Evolutionary conservation across 2,797 vertebrate species (phyloP).

Genomic region (Labeo calbasu): DNA sequence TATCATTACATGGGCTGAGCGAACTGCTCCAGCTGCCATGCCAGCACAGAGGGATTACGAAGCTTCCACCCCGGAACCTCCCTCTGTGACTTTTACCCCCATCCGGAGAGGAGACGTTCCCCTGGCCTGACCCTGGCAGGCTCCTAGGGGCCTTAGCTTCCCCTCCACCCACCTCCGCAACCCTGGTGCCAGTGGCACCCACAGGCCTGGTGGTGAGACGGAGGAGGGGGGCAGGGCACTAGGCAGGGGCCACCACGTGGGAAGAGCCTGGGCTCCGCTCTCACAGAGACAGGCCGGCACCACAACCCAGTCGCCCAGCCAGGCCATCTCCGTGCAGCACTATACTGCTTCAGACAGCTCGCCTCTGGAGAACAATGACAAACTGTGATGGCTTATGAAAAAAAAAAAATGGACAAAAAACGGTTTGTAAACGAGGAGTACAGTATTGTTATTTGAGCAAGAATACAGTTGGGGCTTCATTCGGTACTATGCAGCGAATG

Average conservation of each 20-base stretch:
- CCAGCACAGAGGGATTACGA: constrained; percentile 81
- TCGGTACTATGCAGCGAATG: constrained; percentile 3
- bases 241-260: constrained; percentile 74
- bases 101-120: constrained; percentile 77
- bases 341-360: constrained; percentile 79
- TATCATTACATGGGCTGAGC: constrained; percentile 93
- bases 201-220: constrained; percentile 69
- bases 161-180: constrained; percentile 63
- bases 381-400: constrained; percentile 74
- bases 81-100: constrained; percentile 63
- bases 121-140: constrained; percentile 73
- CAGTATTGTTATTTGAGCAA: constrained; percentile 12
- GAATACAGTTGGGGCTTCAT: not conserved
- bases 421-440: constrained; percentile 44
- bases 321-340: constrained; percentile 75
- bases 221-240: constrained; percentile 57
- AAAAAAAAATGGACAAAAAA: constrained; percentile 63
- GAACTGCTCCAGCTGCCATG: constrained; percentile 85
- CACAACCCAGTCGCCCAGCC: constrained; percentile 77
- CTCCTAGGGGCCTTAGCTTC: constrained; percentile 68
- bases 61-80: constrained; percentile 71
- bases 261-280: constrained; percentile 75
- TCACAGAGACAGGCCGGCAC: constrained; percentile 83
- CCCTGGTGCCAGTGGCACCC: constrained; percentile 72
- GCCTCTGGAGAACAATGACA: constrained; percentile 77